Percentiles rank a stretch among this genome's conserved stretches.
Evolutionary conservation across 2,888 invertebrate species (phyloP).

Genomic region (Idaea biselata): DNA sequence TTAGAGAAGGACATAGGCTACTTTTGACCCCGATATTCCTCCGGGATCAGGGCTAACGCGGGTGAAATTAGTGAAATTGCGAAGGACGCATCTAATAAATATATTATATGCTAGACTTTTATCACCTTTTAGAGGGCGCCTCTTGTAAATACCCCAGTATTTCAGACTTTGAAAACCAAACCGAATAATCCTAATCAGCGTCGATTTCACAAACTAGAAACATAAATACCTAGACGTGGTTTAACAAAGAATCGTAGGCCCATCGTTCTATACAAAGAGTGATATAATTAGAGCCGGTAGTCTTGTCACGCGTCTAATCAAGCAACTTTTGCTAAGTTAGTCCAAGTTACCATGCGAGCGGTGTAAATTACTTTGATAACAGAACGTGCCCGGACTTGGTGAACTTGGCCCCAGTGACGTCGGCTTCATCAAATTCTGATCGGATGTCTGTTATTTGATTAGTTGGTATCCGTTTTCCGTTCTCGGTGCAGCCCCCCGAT

Average conservation of each 20-base stretch:
- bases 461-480: conserved; percentile 3
- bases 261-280: conserved; percentile 5
- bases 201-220: conserved; percentile 11
- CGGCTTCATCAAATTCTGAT: conserved; percentile 22
- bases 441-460: conserved; percentile 21
- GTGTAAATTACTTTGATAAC: conserved; percentile 67
- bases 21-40: too few species aligned
- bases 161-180: too few species aligned
- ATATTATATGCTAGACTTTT: too few species aligned
- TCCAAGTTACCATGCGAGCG: conserved; percentile 60
- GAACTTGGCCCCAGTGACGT: conserved; percentile 43
- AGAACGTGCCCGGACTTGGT: conserved; percentile 60
- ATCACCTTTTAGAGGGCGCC: too few species aligned
- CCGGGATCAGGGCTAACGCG: too few species aligned
- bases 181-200: background rate
- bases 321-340: conserved; percentile 64
- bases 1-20: too few species aligned
- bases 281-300: conserved; percentile 48
- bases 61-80: too few species aligned
- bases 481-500: background rate
- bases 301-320: conserved; percentile 68
- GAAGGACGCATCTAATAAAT: too few species aligned
- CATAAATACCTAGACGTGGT: conserved; percentile 21
- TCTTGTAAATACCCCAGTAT: too few species aligned
- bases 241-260: conserved; percentile 17